A percentile compares a stretch with the other conserved stretches of the same genome.
Conservation (phyloP, 2,797 vertebrate species). For the Coendou prehensilis region DNA sequence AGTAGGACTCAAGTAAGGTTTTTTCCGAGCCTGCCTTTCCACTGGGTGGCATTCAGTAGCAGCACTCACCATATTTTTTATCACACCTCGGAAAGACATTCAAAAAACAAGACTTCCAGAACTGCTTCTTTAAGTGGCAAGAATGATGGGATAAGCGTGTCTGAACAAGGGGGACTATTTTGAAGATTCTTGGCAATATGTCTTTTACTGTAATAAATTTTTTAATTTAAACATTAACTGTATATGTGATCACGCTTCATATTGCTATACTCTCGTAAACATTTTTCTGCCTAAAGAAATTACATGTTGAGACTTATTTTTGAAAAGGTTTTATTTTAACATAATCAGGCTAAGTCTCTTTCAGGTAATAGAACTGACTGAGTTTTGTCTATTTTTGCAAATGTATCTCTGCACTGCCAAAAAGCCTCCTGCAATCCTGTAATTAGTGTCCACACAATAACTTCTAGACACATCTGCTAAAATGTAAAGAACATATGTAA, state of each 20-base stretch:
- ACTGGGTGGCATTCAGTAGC: background rate
- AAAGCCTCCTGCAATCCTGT: background rate
- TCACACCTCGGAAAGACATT: background rate
- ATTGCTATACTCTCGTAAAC: background rate
- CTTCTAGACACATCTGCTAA: conserved; percentile 26
- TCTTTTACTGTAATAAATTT: background rate
- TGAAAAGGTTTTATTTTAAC: conserved; percentile 30
- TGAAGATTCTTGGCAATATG: background rate
- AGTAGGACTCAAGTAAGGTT: background rate
- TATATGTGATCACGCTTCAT: background rate
- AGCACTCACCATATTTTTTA: background rate
- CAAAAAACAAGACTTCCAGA: background rate
- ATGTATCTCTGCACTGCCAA: background rate
- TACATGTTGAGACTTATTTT: background rate
- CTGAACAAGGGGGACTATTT: background rate
- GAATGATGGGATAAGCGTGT: background rate
- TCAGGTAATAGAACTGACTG: background rate
- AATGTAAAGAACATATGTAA: background rate
- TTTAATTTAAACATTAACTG: background rate
- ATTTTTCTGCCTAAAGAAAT: conserved; percentile 1
- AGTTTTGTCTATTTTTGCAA: conserved; percentile 56
- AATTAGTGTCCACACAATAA: conserved; percentile 23
- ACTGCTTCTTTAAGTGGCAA: background rate
- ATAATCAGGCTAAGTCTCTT: conserved; percentile 49
- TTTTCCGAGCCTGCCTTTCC: background rate